phyloP scores from a whole-genome alignment of 2,888 invertebrate species.

The Rhyacophila evoluta region DNA sequence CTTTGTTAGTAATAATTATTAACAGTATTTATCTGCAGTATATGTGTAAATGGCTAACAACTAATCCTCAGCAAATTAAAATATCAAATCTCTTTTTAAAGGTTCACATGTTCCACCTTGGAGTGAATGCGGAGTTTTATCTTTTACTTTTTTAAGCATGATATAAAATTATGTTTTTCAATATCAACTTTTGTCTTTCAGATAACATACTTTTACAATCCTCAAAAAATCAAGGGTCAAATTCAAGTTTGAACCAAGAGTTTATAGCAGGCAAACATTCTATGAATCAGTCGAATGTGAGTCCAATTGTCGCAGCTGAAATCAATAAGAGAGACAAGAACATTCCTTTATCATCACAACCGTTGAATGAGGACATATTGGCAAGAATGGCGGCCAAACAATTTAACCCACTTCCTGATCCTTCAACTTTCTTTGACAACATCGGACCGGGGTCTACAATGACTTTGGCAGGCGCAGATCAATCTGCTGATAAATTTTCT shows the following conservation, averaged over 20 bases:
- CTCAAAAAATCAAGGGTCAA: slow-evolving; percentile 8
- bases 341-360: background rate
- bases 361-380: background rate
- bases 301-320: slow-evolving; percentile 4
- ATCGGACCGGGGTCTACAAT: slow-evolving; percentile 60
- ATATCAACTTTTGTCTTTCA: background rate
- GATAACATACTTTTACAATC: background rate
- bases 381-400: slow-evolving; percentile 39
- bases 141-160: no score
- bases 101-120: no score
- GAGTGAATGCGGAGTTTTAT: no score
- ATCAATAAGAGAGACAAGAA: background rate
- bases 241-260: slow-evolving; percentile 57
- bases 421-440: slow-evolving; percentile 68
- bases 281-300: slow-evolving; percentile 60
- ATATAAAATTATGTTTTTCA: no score
- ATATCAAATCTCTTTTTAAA: no score
- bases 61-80: no score
- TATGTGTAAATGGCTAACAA: no score
- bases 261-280: slow-evolving; percentile 66
- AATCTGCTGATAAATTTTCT: slow-evolving; percentile 34
- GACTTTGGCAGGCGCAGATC: slow-evolving; percentile 60
- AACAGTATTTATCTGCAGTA: no score
- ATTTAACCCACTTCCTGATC: slow-evolving; percentile 62
- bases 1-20: no score